These are phyloP conservation scores for Heterotilapia buettikoferi DNA, from an alignment of 2,113 vertebrate species.

Conservation along the genomic window DNA sequence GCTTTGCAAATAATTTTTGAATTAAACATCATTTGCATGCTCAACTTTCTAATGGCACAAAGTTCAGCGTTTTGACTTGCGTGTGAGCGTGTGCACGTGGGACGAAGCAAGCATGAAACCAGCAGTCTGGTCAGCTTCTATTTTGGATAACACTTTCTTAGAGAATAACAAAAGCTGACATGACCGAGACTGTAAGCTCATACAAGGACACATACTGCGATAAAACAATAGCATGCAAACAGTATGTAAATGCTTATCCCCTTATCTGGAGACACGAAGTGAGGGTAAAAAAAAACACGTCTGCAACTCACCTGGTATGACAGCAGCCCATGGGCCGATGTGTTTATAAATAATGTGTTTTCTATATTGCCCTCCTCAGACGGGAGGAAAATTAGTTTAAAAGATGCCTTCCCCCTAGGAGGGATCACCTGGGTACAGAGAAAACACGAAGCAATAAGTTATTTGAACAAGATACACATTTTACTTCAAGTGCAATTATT, in stretches of 20 bases:
- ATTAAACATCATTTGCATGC: not conserved
- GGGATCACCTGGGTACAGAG: constrained; percentile 83
- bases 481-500: not conserved
- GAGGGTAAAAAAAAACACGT: not conserved
- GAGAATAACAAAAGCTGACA: not conserved
- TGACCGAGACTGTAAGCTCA: not conserved
- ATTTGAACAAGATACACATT: not conserved
- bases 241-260: not conserved
- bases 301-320: constrained; percentile 77
- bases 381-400: constrained; percentile 94
- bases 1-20: not conserved
- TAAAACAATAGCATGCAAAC: not conserved
- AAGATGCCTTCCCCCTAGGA: constrained; percentile 87
- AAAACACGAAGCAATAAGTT: not conserved
- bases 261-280: not conserved
- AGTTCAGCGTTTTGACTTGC: not conserved
- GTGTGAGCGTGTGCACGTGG: not conserved
- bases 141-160: not conserved
- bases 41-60: not conserved
- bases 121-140: not conserved
- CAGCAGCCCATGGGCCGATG: constrained; percentile 87
- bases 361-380: constrained; percentile 90
- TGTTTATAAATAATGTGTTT: constrained; percentile 99
- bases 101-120: not conserved
- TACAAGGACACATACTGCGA: not conserved